Evolutionary conservation across 2,888 invertebrate genomes (phyloP), one percentile per base, ranked within the genome.

Genomic region (Sinelater perroti): DNA sequence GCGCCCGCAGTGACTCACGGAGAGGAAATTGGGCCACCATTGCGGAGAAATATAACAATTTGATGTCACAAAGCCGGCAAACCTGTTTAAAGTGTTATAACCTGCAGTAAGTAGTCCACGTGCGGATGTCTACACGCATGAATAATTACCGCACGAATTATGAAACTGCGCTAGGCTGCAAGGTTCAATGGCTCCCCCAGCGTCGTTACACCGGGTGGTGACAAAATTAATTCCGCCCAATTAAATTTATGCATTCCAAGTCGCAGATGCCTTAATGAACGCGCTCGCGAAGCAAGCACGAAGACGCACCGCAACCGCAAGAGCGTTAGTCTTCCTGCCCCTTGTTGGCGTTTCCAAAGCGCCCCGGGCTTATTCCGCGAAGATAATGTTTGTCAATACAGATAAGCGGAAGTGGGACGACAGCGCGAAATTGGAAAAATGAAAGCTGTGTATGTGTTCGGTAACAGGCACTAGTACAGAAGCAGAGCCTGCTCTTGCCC

Each of bases 11-110:
- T 40, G 40, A 24, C 8, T 40, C 38, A 40, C 7, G 11, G 40
- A 11, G 14, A 28, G 44, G 36, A 49, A 56, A 45, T 51, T 56
- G 36, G 63, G 63, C 61, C 61, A 63, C 51, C 57, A 56, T 61
- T 52, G 56, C 56, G 51, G 33, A 50, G 46, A 62, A 52, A 52
- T 56, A 62, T 56, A 61, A 59, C 58, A 56, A 60, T 61, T 60
- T 50, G 20, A 49, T 42, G 60, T 50, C 49, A 52, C 46, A 47
- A 53, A 53, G 52, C 33, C 30, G 56, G 47, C 38, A 59, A 63
- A 63, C 63, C 63, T 59, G 63, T 60, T 56, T 59, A 56, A 63
- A 61, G 63, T 61, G 61, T 61, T 61, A 61, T 61, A 46, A 45
- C 46, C 51, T 38, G 52, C 31, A 45, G 11, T 44, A 55, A 56